phyloP scores from a whole-genome alignment of 2,113 vertebrate genomes.

The Aldabrachelys gigantea region DNA sequence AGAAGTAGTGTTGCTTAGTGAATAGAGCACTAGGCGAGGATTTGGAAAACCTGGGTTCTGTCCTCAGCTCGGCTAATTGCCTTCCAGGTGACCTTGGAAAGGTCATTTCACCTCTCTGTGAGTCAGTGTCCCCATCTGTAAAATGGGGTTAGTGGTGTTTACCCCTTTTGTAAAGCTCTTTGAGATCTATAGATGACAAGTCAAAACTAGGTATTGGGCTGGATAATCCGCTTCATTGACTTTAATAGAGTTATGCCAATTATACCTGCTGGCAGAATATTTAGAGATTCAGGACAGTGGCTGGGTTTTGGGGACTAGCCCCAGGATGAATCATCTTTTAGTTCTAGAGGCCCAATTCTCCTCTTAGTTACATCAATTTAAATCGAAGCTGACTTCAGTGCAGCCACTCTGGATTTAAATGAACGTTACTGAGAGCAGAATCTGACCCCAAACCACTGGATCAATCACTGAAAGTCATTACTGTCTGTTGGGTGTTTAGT shows the following conservation, averaged over 20 bases:
- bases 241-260: rapidly evolving
- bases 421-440: neutral
- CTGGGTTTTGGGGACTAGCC: neutral
- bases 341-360: neutral
- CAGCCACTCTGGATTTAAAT: neutral
- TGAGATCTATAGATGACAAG: neutral
- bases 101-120: rapidly evolving
- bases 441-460: neutral
- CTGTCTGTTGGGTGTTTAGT: neutral
- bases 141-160: neutral
- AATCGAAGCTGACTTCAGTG: neutral
- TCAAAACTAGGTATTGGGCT: neutral
- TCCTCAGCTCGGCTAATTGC: rapidly evolving
- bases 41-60: neutral
- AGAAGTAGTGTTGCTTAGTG: neutral
- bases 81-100: neutral
- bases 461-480: slow-evolving; percentile 4
- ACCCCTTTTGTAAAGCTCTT: neutral
- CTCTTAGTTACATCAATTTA: neutral
- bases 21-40: neutral
- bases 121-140: neutral
- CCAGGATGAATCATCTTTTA: neutral
- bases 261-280: neutral
- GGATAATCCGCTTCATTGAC: neutral
- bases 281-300: neutral